phyloP scores from a whole-genome alignment of 2,888 invertebrate genomes.

The Panopea generosa region DNA sequence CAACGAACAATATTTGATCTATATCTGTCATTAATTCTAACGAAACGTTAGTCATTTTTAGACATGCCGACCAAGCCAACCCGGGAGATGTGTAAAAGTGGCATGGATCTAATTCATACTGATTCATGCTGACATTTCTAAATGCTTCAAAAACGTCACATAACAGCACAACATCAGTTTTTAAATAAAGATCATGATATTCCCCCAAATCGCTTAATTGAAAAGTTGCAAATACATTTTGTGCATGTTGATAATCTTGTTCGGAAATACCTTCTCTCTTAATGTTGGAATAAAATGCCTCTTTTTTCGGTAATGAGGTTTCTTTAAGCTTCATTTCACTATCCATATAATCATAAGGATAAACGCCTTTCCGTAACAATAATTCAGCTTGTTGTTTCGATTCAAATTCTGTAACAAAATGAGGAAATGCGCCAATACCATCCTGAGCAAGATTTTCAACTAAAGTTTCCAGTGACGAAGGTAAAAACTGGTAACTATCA shows the following conservation, averaged over 20 bases:
- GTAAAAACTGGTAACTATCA: slow-evolving; percentile 21
- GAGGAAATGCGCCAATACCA: slow-evolving; percentile 10
- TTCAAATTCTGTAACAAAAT: slow-evolving; percentile 7
- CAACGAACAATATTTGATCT: slow-evolving; percentile 24
- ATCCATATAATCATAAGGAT: slow-evolving; percentile 38
- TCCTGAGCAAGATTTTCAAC: slow-evolving; percentile 24
- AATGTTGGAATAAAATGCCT: slow-evolving; percentile 26
- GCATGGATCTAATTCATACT: slow-evolving; percentile 39
- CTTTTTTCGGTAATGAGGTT: slow-evolving; percentile 9
- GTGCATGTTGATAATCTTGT: slow-evolving; percentile 37
- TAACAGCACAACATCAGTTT: slow-evolving; percentile 27
- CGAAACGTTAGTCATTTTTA: slow-evolving; percentile 26
- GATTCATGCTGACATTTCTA: slow-evolving; percentile 25
- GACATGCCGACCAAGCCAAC: slow-evolving; percentile 31
- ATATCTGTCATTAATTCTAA: slow-evolving; percentile 28
- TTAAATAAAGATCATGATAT: no score
- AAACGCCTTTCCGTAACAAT: slow-evolving; percentile 35
- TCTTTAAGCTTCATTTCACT: slow-evolving; percentile 12
- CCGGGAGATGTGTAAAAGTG: slow-evolving; percentile 48
- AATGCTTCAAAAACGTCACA: slow-evolving; percentile 34
- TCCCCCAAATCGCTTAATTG: no score
- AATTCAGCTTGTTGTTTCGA: slow-evolving; percentile 3
- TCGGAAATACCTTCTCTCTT: slow-evolving; percentile 28
- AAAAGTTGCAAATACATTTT: slow-evolving; percentile 19
- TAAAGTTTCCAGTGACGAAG: slow-evolving; percentile 21